A percentile compares a stretch with the other conserved stretches of the same genome.
These are phyloP conservation scores for Gambusia holbrooki DNA, from an alignment of 2,113 vertebrate genomes.

Conservation along the genomic window DNA sequence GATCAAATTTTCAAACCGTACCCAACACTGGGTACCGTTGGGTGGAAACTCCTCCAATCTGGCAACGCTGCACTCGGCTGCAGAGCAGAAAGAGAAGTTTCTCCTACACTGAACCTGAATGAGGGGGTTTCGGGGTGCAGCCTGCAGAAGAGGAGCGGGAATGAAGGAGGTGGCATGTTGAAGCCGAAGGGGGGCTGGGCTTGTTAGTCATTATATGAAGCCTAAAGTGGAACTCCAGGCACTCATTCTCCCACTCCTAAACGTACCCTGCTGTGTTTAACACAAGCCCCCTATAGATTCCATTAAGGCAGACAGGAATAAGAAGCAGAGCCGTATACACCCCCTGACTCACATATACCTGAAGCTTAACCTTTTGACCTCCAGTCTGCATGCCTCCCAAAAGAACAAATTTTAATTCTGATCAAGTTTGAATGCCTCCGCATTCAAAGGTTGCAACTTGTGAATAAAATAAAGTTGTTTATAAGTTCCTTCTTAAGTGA, in stretches of 20 bases:
- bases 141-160: slow-evolving; percentile 64
- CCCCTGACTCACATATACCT: slow-evolving; percentile 74
- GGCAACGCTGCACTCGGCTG: slow-evolving; percentile 29
- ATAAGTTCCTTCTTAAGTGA: slow-evolving; percentile 26
- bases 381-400: slow-evolving; percentile 46
- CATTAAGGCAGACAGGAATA: slow-evolving; percentile 67
- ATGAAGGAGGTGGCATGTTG: slow-evolving; percentile 62
- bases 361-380: slow-evolving; percentile 77
- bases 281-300: slow-evolving; percentile 72
- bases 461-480: slow-evolving; percentile 40
- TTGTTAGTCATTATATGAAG: slow-evolving; percentile 71
- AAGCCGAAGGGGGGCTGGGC: slow-evolving; percentile 34
- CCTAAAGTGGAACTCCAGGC: slow-evolving; percentile 65
- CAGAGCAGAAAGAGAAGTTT: slow-evolving; percentile 53
- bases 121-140: slow-evolving; percentile 65
- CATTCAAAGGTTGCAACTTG: slow-evolving; percentile 43
- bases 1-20: too few species aligned
- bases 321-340: slow-evolving; percentile 61
- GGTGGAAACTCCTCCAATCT: too few species aligned
- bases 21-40: too few species aligned
- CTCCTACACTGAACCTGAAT: slow-evolving; percentile 65
- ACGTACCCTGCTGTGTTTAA: slow-evolving; percentile 73
- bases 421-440: slow-evolving; percentile 51
- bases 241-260: slow-evolving; percentile 61
- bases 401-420: slow-evolving; percentile 55